phyloP scores from a whole-genome alignment of 2,888 invertebrate species.

The Dorcus parallelipipedus region DNA sequence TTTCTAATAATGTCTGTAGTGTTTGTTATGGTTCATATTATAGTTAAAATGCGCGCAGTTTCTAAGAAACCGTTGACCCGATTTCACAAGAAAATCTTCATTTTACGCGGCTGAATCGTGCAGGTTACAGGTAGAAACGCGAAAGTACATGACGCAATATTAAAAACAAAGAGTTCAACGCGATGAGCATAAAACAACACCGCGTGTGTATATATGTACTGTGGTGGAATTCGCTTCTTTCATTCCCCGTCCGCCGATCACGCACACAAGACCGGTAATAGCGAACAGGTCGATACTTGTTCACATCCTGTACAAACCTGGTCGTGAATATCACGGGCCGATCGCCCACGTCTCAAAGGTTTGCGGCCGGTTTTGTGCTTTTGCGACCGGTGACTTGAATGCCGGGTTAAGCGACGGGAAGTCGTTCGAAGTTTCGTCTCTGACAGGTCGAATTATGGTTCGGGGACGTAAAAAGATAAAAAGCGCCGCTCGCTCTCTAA shows the following conservation, averaged over 20 bases:
- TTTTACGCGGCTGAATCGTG: no score
- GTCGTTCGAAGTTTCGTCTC: background rate
- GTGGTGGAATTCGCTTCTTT: constrained; percentile 1
- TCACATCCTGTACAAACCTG: constrained; percentile 8
- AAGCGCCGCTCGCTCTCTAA: background rate
- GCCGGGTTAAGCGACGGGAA: background rate
- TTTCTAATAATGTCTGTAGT: no score
- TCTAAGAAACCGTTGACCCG: no score
- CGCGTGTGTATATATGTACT: background rate
- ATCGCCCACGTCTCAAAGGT: background rate
- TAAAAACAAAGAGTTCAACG: background rate
- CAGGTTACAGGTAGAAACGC: background rate
- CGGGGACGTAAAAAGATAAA: background rate
- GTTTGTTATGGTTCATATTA: no score
- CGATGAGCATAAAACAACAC: background rate
- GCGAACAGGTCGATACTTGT: constrained; percentile 12
- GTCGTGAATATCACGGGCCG: background rate
- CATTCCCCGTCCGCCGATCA: background rate
- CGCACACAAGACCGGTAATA: constrained; percentile 3
- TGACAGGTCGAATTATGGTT: background rate
- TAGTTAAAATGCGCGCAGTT: no score
- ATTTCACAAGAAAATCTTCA: no score
- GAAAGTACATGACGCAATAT: background rate
- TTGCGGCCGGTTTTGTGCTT: background rate
- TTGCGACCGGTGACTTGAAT: background rate